Base-by-base conservation (phyloP, 2,113 vertebrate genomes). In the Leptosomus discolor region DNA sequence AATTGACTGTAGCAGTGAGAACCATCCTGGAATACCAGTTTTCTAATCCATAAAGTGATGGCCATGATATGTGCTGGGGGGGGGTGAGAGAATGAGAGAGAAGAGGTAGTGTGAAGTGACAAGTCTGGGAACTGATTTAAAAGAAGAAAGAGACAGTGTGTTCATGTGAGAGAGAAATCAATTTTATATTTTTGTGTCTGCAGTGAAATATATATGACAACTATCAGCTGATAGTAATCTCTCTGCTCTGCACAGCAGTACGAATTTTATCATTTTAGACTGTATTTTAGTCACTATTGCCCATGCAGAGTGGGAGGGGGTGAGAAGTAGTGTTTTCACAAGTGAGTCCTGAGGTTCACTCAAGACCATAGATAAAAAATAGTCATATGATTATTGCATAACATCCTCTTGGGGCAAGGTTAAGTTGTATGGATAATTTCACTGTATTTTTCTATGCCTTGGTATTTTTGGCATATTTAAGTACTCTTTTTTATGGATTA, bases 1-100 rank as follows among this genome's bases (percentile, higher is more conserved):
- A 91, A 95, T 76, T 95, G 84, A 79, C 61, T 93, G 34, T 34
- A 94, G 36, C 64, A 94, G 58, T 70, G 70, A 94, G 63, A 97
- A 96, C 80, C 43, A 96, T 65, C 43, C 88, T 79, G 60, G 85
- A 94, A 87, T 80, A 94, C 63, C 30, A 45, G 53, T 78, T 94
- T 96, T 60, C 37, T 94, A 91, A 93, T 94, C 30, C 23, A 30
- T 53, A 23, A 54, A 53, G 18, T 27, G 48, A 74, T 56, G 54
- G 6, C 7, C 10, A 26, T 36, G 51, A 19, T 76, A 43, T 4
- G 5, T 37, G 15, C 34, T 56, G 11, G 15, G 13, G 2, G 11
- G 15, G 13, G 2, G n/a, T 37, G 30, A 75, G 14, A 48, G 15
- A 14, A 65, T 45, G 46, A 78, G 37, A 50, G 17, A 61, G 54